Conservation (phyloP, 2,113 vertebrate species). For the Candoia aspera region DNA sequence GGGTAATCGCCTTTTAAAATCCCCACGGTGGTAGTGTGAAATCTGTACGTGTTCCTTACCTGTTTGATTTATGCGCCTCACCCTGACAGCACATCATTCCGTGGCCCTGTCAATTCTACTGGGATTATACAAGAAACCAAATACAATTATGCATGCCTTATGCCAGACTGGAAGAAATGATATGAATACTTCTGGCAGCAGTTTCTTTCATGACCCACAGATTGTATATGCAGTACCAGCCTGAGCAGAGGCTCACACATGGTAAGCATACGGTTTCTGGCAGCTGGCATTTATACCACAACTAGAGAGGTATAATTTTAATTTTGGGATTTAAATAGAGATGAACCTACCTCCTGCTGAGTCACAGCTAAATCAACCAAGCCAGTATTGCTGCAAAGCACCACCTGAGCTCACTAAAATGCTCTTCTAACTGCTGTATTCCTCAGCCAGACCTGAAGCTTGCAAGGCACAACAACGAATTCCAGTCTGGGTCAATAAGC, state of each 20-base stretch:
- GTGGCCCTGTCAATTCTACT: neutral
- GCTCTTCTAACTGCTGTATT: slow-evolving; percentile 31
- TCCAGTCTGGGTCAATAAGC: neutral
- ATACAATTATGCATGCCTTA: neutral
- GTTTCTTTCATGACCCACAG: accelerated
- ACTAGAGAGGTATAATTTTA: slow-evolving; percentile 1
- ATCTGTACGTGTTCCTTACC: neutral
- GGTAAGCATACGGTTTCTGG: neutral
- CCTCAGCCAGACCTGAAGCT: slow-evolving; percentile 20
- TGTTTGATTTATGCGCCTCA: neutral
- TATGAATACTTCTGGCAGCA: neutral
- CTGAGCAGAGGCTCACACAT: neutral
- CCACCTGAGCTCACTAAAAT: neutral
- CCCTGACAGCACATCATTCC: neutral
- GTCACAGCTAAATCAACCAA: neutral
- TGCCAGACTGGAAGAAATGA: neutral
- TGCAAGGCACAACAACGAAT: neutral
- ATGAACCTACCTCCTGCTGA: neutral
- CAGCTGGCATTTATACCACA: neutral
- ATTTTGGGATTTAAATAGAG: slow-evolving; percentile 9
- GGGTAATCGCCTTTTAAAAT: neutral
- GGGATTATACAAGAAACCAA: neutral
- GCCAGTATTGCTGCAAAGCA: neutral
- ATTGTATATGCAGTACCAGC: neutral
- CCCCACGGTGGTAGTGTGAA: neutral